Evolutionary conservation across 2,797 vertebrate genomes (phyloP), one percentile per base, ranked within the genome.

Genomic region (Tinamus major): DNA sequence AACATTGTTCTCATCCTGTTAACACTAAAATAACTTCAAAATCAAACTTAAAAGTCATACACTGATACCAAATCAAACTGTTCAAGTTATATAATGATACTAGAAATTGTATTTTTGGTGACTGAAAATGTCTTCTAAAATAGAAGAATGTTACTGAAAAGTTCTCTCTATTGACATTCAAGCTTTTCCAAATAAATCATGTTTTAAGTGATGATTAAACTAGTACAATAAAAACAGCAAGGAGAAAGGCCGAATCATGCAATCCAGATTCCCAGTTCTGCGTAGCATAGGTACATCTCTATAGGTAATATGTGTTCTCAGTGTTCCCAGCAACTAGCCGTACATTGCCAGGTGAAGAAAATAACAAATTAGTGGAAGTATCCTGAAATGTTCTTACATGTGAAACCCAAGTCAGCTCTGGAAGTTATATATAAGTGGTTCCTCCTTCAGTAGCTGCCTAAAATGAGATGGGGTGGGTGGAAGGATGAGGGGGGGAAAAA

Each of bases 291-390:
- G 46, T 48, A 23, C 46, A 48, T 23, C 46, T 48, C 46, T 48
- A 10, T 21, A 48, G 46, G 20, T 21, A 48, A 48, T 23, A 9
- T 48, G 48, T 23, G 55, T 63, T 96, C 59, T 97, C 94, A 7
- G 79, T 97, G 4, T 94, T 97, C 33, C 95, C 96, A 41, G 94
- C 87, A 14, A 72, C 35, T 46, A 98, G 96, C 97, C 97, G 98
- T 88, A 97, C 98, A 53, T 79, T 96, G 97, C 98, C 95, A 20
- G 97, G 97, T 79, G 98, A 98, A 72, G 97, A 95, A 11, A 97
- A 89, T 13, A 98, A 93, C 19, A 97, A 82, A n/a, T 98, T 85
- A 71, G 96, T 79, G 56, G 69, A 92, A 67, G 97, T 97, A n/a
- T 89, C 74, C 67, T 98, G 95, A 67, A 96, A 98, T 64, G 96